phyloP scores from a whole-genome alignment of 2,113 vertebrate genomes.

The Heterotis niloticus region DNA sequence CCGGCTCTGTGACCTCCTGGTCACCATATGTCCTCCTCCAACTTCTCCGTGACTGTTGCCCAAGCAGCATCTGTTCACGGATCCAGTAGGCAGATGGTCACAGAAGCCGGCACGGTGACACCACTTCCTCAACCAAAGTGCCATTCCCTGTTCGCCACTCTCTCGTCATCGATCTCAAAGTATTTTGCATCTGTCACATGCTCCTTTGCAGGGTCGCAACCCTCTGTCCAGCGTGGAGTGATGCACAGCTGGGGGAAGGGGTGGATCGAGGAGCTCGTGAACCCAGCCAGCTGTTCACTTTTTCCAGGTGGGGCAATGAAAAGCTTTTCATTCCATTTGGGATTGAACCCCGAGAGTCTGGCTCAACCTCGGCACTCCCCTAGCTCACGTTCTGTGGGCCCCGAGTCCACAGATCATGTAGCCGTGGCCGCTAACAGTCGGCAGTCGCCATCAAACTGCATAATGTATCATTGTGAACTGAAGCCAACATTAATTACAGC shows the following conservation, averaged over 20 bases:
- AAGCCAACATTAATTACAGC: constrained; percentile 29
- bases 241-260: constrained; percentile 9
- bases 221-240: neutral
- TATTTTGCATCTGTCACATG: too few relatives aligned
- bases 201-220: neutral
- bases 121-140: neutral
- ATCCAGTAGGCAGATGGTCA: constrained; percentile 16
- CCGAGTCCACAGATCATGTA: constrained; percentile 41
- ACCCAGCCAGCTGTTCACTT: constrained; percentile 17
- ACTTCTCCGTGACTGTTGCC: neutral
- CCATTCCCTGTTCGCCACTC: neutral
- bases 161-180: too few relatives aligned
- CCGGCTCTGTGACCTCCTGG: neutral
- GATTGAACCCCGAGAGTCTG: constrained; percentile 35
- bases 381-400: neutral
- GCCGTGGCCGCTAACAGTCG: constrained; percentile 32
- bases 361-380: constrained; percentile 8
- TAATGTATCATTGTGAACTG: constrained; percentile 37
- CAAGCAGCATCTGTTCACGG: constrained; percentile 8
- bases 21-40: constrained; percentile 12
- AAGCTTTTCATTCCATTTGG: constrained; percentile 33
- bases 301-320: constrained; percentile 18
- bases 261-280: constrained; percentile 4
- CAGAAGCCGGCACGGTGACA: neutral
- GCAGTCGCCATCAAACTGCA: constrained; percentile 20